Evolutionary conservation across 2,797 vertebrate genomes (phyloP), one percentile per base, ranked within the genome.

Genomic region (Tinamus major): DNA sequence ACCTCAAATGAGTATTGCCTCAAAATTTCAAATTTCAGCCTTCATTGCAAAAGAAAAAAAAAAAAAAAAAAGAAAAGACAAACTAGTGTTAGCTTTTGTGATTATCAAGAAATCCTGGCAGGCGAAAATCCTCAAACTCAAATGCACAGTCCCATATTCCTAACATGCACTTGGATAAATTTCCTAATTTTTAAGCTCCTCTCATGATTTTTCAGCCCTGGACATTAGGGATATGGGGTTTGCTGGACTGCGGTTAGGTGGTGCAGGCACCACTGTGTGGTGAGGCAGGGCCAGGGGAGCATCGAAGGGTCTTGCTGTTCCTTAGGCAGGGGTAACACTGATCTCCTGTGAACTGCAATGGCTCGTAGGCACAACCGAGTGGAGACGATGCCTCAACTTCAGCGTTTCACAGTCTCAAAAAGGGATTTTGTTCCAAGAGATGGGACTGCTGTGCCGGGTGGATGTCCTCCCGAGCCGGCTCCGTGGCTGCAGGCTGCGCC

Each of bases 361-460:
- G 26, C 21, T 35, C 23, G 0, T 0, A 7, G 48, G 8, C 39
- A 6, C 2, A 24, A 23, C 10, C 1, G 39, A 10, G 35, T 1
- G 4, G 55, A 17, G 31, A 11, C 17, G 2, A 7, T 20, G 27
- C 6, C 39, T 63, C 20, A 2, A 1, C 35, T 39, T 17, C 21
- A 6, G 69, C 1, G 31, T 33, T 29, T 27, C 2, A 0, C 58
- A 7, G 7, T 6, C 55, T 51, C 65, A 2, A 4, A 21, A 7
- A 27, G 31, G 35, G 29, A 15, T 41, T 65, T 49, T 23, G 48
- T 35, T 8, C 31, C 16, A 18, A 3, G 29, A 27, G 15, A 7
- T 2, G 6, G 5, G 10, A 6, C 46, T 11, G 67, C 31, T 7
- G 1, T 3, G 24, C 9, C 9, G 31, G 17, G 5, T 3, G 24